These are phyloP conservation scores for Hypena proboscidalis DNA, from an alignment of 2,888 invertebrate species.

Conservation along the genomic window DNA sequence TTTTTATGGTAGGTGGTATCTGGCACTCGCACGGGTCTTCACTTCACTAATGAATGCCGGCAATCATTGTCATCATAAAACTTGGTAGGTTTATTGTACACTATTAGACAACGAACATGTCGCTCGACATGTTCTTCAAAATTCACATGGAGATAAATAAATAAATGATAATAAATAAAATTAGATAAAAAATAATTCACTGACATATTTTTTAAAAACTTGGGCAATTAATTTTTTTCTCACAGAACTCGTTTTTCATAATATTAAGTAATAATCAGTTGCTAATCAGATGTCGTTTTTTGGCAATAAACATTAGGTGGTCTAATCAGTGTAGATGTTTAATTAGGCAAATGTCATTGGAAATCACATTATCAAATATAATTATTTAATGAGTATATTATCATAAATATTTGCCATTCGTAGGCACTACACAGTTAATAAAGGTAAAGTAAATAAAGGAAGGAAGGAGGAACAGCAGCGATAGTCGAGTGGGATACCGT, in stretches of 20 bases:
- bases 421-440: too few species aligned
- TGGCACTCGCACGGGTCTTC: slow-evolving; percentile 14
- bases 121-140: slow-evolving; percentile 31
- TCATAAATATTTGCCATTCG: too few species aligned
- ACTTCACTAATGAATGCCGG: slow-evolving; percentile 42
- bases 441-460: too few species aligned
- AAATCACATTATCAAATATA: too few species aligned
- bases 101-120: slow-evolving; percentile 37
- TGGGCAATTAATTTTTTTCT: slow-evolving; percentile 1
- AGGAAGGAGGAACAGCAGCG: too few species aligned
- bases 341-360: too few species aligned
- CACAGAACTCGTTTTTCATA: slow-evolving; percentile 5
- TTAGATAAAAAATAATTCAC: slow-evolving; percentile 28
- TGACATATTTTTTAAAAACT: slow-evolving; percentile 4
- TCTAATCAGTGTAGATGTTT: too few species aligned
- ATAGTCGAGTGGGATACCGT: too few species aligned
- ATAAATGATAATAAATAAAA: slow-evolving; percentile 24
- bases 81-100: slow-evolving; percentile 41
- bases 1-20: slow-evolving; percentile 40
- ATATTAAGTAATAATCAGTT: too few species aligned
- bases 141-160: slow-evolving; percentile 29
- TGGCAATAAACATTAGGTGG: too few species aligned
- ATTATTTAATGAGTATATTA: too few species aligned
- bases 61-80: slow-evolving; percentile 48
- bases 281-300: too few species aligned